Conservation (phyloP, 2,888 invertebrate genomes). For the Brachylomia viminalis region DNA sequence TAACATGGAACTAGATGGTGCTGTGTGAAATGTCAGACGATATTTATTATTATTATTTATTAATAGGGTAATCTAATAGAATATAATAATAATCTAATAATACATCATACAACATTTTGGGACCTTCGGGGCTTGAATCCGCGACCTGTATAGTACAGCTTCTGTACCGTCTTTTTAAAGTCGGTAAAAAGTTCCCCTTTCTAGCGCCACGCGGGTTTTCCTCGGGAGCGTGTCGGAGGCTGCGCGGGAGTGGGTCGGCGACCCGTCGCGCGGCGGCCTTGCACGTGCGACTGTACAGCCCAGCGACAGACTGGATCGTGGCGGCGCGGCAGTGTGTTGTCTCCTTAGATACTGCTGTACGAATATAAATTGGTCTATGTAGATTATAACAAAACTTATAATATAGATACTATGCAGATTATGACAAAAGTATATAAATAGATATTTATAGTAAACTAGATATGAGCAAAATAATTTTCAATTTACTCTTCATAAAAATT, state of each 20-base stretch:
- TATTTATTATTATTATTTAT: no score
- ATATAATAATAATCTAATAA: no score
- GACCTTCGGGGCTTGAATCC: not conserved
- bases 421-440: not conserved
- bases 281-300: conserved; percentile 76
- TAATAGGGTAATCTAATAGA: no score
- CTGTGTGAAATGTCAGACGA: no score
- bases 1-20: no score
- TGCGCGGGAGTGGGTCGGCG: conserved; percentile 82
- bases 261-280: conserved; percentile 83
- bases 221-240: conserved; percentile 74
- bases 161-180: not conserved
- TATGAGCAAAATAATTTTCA: not conserved
- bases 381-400: not conserved
- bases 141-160: not conserved
- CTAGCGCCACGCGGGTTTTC: conserved; percentile 32
- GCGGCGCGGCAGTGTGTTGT: not conserved
- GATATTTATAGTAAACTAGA: not conserved
- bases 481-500: not conserved
- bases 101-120: not conserved
- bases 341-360: not conserved
- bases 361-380: not conserved
- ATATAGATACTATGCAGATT: not conserved
- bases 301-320: conserved; percentile 46
- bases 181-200: conserved; percentile 3